These are phyloP conservation scores for Drosophila leontia DNA, from an alignment of 1,140 invertebrate species.

Conservation along the genomic window DNA sequence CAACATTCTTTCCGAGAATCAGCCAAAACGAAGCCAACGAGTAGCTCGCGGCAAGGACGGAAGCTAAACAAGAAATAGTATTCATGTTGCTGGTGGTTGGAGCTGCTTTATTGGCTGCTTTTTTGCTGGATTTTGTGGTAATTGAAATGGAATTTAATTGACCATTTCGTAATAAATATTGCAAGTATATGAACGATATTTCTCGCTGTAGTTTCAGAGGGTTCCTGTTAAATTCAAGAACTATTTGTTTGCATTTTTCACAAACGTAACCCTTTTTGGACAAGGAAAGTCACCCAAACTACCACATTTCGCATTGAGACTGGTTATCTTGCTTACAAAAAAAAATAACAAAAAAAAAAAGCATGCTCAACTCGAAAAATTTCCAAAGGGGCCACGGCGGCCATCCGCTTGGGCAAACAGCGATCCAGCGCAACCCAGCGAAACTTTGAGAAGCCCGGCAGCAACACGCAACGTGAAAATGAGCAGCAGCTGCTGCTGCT, in stretches of 20 bases:
- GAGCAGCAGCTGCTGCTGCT: conserved; percentile 51
- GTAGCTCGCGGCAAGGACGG: conserved; percentile 30
- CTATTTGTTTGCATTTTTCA: conserved; percentile 10
- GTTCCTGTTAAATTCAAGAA: not conserved
- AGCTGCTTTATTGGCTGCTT: not conserved
- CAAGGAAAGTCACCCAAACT: conserved; percentile 9
- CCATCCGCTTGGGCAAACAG: conserved; percentile 32
- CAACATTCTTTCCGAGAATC: conserved; percentile 70
- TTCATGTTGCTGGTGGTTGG: conserved; percentile 29
- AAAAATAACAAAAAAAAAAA: conserved; percentile 25
- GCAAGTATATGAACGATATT: not conserved
- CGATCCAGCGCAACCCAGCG: conserved; percentile 10
- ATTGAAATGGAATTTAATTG: not conserved
- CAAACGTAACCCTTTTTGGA: conserved; percentile 7
- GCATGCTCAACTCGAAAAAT: conserved; percentile 37
- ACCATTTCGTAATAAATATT: not conserved
- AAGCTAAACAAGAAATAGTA: conserved; percentile 61
- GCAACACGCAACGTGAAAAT: conserved; percentile 62
- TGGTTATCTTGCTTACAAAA: conserved; percentile 51
- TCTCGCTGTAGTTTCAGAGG: not conserved
- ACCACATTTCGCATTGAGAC: conserved; percentile 4
- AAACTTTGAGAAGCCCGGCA: conserved; percentile 16
- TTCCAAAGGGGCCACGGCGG: conserved; percentile 39
- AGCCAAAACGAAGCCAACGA: conserved; percentile 34
- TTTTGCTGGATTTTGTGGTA: not conserved